Conservation (phyloP, 2,888 invertebrate genomes). For the Sinhomidia bicolor region DNA sequence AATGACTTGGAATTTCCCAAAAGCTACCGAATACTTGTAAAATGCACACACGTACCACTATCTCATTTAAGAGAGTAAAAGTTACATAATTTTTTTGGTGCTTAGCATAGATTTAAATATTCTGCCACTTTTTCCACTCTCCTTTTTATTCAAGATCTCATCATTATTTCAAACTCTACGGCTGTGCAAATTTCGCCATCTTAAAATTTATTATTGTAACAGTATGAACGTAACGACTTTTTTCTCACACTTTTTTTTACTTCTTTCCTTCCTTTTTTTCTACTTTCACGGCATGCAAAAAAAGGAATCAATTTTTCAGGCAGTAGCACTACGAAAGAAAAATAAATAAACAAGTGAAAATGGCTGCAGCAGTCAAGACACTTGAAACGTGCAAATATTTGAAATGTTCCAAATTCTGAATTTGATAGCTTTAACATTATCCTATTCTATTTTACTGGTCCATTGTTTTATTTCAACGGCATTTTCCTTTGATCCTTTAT, state of each 20-base stretch:
- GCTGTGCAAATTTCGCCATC: neutral
- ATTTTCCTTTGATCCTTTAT: neutral
- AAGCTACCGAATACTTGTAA: too few species aligned
- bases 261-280: neutral
- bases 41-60: too few species aligned
- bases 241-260: neutral
- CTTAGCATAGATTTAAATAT: too few species aligned
- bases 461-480: neutral
- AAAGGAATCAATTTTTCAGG: constrained; percentile 8
- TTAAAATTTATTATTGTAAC: neutral
- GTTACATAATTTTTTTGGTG: too few species aligned
- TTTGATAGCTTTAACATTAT: neutral
- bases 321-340: constrained; percentile 25
- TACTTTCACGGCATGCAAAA: too few species aligned
- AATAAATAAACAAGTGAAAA: constrained; percentile 27
- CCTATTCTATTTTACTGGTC: neutral
- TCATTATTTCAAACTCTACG: neutral
- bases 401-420: constrained; percentile 3
- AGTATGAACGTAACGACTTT: neutral
- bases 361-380: neutral
- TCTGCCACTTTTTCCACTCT: neutral
- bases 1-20: too few species aligned
- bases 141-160: neutral
- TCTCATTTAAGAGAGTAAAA: too few species aligned
- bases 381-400: constrained; percentile 15